Conservation (phyloP, 92 coral and sea anemone genomes). For the Porites lobata region DNA sequence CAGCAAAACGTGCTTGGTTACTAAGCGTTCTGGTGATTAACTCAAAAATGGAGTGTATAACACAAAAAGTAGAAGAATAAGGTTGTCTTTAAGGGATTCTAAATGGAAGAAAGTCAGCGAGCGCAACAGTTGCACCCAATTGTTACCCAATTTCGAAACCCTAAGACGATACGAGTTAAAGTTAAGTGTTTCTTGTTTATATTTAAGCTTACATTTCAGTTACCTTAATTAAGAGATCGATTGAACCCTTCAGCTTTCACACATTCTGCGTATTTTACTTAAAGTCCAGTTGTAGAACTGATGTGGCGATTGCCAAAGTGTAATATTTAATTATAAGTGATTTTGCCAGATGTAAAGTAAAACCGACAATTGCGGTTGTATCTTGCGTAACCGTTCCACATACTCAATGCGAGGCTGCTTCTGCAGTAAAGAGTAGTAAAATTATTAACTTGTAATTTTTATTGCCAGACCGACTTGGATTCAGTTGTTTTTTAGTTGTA, state of each 20-base stretch:
- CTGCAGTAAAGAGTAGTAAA: constrained; percentile 25
- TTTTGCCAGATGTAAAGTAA: constrained; percentile 45
- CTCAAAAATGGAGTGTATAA: constrained; percentile 53
- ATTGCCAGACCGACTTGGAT: constrained; percentile 15
- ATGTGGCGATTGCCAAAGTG: constrained; percentile 46
- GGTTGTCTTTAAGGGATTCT: constrained; percentile 59
- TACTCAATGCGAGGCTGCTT: constrained; percentile 1
- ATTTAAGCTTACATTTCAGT: constrained; percentile 30
- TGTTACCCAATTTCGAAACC: constrained; percentile 45
- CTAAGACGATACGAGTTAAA: constrained; percentile 49
- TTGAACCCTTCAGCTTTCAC: constrained; percentile 62
- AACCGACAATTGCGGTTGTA: constrained; percentile 20
- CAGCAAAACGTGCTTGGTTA: constrained; percentile 50
- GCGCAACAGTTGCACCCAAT: constrained; percentile 42
- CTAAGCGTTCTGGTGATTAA: constrained; percentile 51
- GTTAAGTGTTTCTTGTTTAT: no score
- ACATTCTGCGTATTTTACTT: constrained; percentile 37
- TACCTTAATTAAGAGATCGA: constrained; percentile 50
- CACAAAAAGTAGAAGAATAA: constrained; percentile 55
- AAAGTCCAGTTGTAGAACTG: constrained; percentile 48
- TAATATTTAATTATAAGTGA: constrained; percentile 44
- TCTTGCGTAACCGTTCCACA: neutral
- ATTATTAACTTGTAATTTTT: constrained; percentile 22
- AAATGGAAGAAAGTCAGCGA: constrained; percentile 50
- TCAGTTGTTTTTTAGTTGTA: constrained; percentile 20